Evolutionary conservation across 2,113 vertebrate genomes (phyloP).

Genomic region (Phrynosoma platyrhinos): DNA sequence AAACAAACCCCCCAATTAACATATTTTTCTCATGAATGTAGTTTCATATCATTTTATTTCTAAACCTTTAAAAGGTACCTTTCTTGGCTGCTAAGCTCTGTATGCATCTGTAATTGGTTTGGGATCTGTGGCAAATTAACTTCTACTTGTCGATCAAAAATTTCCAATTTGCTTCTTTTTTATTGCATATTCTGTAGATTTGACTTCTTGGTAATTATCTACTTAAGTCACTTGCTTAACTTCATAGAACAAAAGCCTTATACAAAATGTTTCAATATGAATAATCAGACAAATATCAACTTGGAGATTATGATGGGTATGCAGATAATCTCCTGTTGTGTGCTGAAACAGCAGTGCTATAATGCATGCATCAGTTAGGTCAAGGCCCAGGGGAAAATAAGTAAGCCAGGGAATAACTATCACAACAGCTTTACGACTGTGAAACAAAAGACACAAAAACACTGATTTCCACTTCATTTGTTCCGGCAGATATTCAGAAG

Average conservation of each 20-base stretch:
- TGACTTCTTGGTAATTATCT: slow-evolving; percentile 59
- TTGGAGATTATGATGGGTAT: slow-evolving; percentile 46
- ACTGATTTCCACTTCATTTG: background rate
- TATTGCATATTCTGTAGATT: slow-evolving; percentile 62
- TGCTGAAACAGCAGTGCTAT: slow-evolving; percentile 28
- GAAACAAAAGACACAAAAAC: slow-evolving; percentile 60
- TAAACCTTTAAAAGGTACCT: slow-evolving; percentile 30
- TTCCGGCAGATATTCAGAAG: background rate
- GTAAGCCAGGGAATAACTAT: slow-evolving; percentile 58
- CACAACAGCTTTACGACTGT: slow-evolving; percentile 55
- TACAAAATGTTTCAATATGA: slow-evolving; percentile 53
- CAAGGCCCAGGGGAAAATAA: slow-evolving; percentile 54
- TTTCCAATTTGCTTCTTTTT: slow-evolving; percentile 47
- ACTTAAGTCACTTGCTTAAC: slow-evolving; percentile 48
- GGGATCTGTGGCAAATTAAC: slow-evolving; percentile 34
- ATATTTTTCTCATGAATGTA: slow-evolving; percentile 47
- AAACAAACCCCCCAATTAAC: slow-evolving; percentile 51
- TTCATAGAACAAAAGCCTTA: slow-evolving; percentile 49
- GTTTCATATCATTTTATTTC: slow-evolving; percentile 34
- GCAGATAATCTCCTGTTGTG: slow-evolving; percentile 39
- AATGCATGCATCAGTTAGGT: slow-evolving; percentile 29
- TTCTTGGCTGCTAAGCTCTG: slow-evolving; percentile 31
- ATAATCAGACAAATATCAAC: slow-evolving; percentile 1
- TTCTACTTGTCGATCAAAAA: slow-evolving; percentile 31
- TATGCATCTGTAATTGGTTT: slow-evolving; percentile 18